Conservation (phyloP, 1,140 invertebrate genomes). For the Diabrotica undecimpunctata region DNA sequence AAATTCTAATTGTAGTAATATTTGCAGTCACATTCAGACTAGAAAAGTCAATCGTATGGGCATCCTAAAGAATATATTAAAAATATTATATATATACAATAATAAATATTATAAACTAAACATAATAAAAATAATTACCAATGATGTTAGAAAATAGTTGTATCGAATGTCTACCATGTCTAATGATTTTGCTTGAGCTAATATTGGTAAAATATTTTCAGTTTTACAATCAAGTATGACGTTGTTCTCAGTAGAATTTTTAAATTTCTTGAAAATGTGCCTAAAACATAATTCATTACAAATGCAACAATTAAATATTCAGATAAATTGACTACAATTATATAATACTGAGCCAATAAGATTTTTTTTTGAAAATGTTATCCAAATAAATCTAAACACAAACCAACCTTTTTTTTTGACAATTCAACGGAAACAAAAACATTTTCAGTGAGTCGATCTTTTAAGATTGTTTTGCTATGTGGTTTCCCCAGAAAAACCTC, state of each 20-base stretch:
- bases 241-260: conserved; percentile 62
- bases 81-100: no score
- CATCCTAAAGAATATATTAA: conserved; percentile 34
- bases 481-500: no score
- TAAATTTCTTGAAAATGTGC: conserved; percentile 74
- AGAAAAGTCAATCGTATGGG: conserved; percentile 38
- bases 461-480: no score
- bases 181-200: conserved; percentile 76
- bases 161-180: conserved; percentile 73
- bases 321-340: no score
- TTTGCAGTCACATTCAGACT: conserved; percentile 58
- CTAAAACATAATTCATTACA: conserved; percentile 42
- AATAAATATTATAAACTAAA: background rate
- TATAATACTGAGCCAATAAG: no score
- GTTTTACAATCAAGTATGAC: conserved; percentile 76
- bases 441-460: no score
- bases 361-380: no score
- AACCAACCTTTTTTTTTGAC: no score
- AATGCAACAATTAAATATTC: background rate
- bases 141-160: conserved; percentile 55
- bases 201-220: conserved; percentile 60
- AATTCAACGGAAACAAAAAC: no score
- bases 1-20: conserved; percentile 68
- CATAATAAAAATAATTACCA: conserved; percentile 39
- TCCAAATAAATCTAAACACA: no score